phyloP scores from a whole-genome alignment of 2,888 invertebrate genomes.

The Catocala sponsa region DNA sequence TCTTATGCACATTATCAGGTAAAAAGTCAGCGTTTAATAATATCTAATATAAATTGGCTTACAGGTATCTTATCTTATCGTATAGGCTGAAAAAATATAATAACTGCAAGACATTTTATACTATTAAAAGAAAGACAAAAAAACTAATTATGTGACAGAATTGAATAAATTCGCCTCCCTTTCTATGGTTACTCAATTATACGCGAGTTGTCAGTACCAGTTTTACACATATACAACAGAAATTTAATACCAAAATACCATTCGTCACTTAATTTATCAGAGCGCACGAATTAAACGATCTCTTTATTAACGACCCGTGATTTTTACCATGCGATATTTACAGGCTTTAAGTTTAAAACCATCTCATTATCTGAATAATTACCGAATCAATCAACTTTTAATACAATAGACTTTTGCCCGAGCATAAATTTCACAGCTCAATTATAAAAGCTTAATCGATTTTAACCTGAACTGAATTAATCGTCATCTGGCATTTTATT shows the following conservation, averaged over 20 bases:
- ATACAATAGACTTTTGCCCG: constrained; percentile 20
- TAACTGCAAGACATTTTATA: too few species aligned
- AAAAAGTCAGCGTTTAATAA: too few species aligned
- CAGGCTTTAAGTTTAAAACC: constrained; percentile 36
- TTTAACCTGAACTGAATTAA: constrained; percentile 13
- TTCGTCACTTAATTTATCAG: constrained; percentile 6
- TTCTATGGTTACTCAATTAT: too few species aligned
- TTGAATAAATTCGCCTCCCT: too few species aligned
- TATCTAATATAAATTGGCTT: too few species aligned
- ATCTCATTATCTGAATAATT: constrained; percentile 47
- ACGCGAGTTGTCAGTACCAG: background rate
- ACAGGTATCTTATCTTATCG: too few species aligned
- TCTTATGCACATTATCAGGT: too few species aligned
- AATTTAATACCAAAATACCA: background rate
- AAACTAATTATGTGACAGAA: too few species aligned
- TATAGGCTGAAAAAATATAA: too few species aligned
- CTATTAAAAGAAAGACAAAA: too few species aligned
- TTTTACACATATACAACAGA: background rate
- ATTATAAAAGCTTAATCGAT: constrained; percentile 36
- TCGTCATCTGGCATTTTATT: constrained; percentile 1
- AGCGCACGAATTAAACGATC: constrained; percentile 13
- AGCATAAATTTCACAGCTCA: constrained; percentile 22
- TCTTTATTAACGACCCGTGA: constrained; percentile 29
- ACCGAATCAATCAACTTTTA: constrained; percentile 44
- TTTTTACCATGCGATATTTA: constrained; percentile 33